Evolutionary conservation across 2,888 invertebrate genomes (phyloP), one percentile per base, ranked within the genome.

Genomic region (Pyrgus malvae): DNA sequence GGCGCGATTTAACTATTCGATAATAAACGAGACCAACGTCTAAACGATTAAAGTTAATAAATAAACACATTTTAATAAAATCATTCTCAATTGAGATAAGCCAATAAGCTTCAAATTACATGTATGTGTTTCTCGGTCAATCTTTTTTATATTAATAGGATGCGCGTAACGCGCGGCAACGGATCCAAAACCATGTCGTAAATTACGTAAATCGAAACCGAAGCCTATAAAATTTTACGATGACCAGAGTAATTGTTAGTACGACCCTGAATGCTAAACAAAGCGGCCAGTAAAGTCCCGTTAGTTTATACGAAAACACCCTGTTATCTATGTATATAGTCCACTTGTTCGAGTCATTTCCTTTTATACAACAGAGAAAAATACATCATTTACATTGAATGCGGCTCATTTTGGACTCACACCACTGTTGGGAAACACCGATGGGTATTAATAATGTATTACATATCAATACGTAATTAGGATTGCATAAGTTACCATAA

Each of bases 381-480:
- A 72, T 69, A 58, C 63, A 62, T 70, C 59, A 80, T 81, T 83
- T 80, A 72, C 81, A 82, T 83, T 76, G 76, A 81, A 82, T 80
- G 68, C 58, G 64, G 66, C 65, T 67, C 55, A 61, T 66, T 55
- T 54, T 35, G 40, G 33, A 21, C 40, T 41, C 42, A 21, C 42
- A 33, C 33, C 21, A 35, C 42, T 54, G 12, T 54, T 54, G 31
- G 40, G 54, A 48, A 54, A 48, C 33, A 40, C 25, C 17, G 14
- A 38, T 53, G 31, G 23, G 23, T 11, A 25, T 54, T 55, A 14
- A 37, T 53, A 38, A 38, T 45, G 29, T 45, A 53, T 45, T 44
- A 38, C 37, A 45, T 45, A 37, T 38, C 29, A 45, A 53, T 53
- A 42, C 33, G 25, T 53, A 45, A 53, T 29, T 27, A 38, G 44